Percentiles rank a stretch among this genome's conserved stretches.
Conservation (phyloP, 2,888 invertebrate species). For the Nineta flava region DNA sequence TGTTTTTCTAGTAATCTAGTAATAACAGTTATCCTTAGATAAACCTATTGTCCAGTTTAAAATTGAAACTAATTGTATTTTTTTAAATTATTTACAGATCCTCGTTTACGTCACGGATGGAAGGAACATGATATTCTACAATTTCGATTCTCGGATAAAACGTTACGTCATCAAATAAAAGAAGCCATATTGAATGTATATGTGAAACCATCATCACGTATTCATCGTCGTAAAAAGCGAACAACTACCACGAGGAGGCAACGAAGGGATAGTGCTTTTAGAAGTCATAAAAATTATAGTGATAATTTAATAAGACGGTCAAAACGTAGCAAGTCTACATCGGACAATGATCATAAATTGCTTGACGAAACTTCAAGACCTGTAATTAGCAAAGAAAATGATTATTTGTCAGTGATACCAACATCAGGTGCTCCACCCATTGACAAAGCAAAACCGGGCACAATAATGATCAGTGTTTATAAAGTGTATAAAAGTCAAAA, state of each 20-base stretch:
- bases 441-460: background rate
- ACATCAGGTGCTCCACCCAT: background rate
- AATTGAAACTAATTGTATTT: too few species aligned
- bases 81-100: slow-evolving; percentile 33
- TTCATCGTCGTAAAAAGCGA: background rate
- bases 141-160: slow-evolving; percentile 55
- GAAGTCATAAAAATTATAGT: background rate
- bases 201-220: slow-evolving; percentile 27
- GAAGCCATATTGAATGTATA: slow-evolving; percentile 55
- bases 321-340: background rate
- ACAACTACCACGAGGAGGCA: slow-evolving; percentile 19
- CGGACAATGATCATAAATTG: background rate
- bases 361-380: too few species aligned
- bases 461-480: slow-evolving; percentile 23
- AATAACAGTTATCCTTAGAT: too few species aligned
- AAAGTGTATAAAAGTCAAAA: slow-evolving; percentile 28
- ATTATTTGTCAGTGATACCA: background rate
- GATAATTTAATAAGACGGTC: background rate
- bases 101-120: slow-evolving; percentile 47
- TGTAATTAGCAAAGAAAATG: background rate
- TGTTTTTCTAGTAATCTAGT: too few species aligned
- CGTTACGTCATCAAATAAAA: slow-evolving; percentile 50
- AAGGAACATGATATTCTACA: slow-evolving; percentile 50
- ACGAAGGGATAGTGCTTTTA: slow-evolving; percentile 22
- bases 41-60: too few species aligned